phyloP scores from a whole-genome alignment of 2,888 invertebrate genomes.

The Aporophyla lueneburgensis region DNA sequence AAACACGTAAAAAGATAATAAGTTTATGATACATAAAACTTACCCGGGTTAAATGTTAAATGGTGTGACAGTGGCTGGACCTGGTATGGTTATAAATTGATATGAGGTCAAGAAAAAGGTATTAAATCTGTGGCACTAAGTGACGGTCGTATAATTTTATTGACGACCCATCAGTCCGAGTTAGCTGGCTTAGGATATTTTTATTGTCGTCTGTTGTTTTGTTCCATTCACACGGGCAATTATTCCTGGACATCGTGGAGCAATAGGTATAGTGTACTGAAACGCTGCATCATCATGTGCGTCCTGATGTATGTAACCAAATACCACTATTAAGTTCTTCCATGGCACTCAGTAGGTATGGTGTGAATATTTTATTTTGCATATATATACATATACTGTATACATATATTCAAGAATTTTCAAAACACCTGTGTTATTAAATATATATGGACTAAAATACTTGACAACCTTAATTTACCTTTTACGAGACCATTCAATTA shows the following conservation, averaged over 20 bases:
- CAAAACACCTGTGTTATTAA: not conserved
- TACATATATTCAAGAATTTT: no score
- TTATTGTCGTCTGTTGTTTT: constrained; percentile 18
- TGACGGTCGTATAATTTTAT: constrained; percentile 62
- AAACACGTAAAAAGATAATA: constrained; percentile 40
- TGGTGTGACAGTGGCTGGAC: constrained; percentile 24
- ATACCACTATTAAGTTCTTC: not conserved
- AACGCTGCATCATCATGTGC: not conserved
- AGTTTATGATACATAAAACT: constrained; percentile 51
- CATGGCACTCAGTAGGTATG: not conserved
- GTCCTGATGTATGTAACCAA: not conserved
- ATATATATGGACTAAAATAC: not conserved
- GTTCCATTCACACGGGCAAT: no score
- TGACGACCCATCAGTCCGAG: constrained; percentile 25
- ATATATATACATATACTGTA: no score
- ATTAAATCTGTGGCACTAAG: constrained; percentile 59
- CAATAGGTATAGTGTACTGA: not conserved
- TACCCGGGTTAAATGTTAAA: constrained; percentile 36
- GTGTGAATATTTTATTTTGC: no score
- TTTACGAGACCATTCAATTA: not conserved
- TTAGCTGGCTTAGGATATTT: constrained; percentile 28
- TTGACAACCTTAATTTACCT: not conserved
- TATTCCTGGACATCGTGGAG: not conserved
- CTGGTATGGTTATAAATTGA: constrained; percentile 51
- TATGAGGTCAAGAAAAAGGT: constrained; percentile 42